These are phyloP conservation scores for Diorhabda elongata DNA, from an alignment of 1,140 invertebrate species.

Conservation along the genomic window DNA sequence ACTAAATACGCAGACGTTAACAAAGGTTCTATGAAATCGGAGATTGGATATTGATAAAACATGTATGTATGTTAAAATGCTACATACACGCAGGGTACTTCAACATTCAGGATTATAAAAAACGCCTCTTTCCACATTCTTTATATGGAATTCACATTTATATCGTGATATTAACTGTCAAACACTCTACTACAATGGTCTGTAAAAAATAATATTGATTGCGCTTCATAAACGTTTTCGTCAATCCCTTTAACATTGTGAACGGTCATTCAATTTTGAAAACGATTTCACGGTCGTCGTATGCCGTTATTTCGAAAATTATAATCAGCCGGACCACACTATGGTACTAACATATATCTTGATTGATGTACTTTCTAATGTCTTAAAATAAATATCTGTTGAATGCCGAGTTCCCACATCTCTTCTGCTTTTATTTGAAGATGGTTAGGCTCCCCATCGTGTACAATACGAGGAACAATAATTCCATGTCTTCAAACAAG, in stretches of 20 bases:
- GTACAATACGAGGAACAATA: slow-evolving; percentile 12
- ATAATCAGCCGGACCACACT: too few relatives aligned
- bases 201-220: too few relatives aligned
- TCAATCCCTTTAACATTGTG: too few relatives aligned
- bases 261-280: too few relatives aligned
- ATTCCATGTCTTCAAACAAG: slow-evolving; percentile 4
- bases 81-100: not conserved
- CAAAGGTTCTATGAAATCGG: slow-evolving; percentile 6
- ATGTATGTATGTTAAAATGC: not conserved
- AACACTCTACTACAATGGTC: too few relatives aligned
- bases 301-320: too few relatives aligned
- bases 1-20: slow-evolving; percentile 16
- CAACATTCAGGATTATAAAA: too few relatives aligned
- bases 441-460: slow-evolving; percentile 6
- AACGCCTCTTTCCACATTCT: too few relatives aligned
- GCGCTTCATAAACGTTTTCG: too few relatives aligned
- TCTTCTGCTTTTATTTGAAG: slow-evolving; percentile 7
- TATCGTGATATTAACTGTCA: too few relatives aligned
- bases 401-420: slow-evolving; percentile 10
- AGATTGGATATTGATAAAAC: slow-evolving; percentile 1
- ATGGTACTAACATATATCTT: not conserved
- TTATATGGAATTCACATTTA: too few relatives aligned
- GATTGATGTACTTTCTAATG: slow-evolving; percentile 13
- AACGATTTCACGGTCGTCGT: too few relatives aligned
- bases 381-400: slow-evolving; percentile 14